Evolutionary conservation across 1,140 invertebrate species (phyloP), one percentile per base, ranked within the genome.

Genomic region (Stratiolaelaps scimitus): DNA sequence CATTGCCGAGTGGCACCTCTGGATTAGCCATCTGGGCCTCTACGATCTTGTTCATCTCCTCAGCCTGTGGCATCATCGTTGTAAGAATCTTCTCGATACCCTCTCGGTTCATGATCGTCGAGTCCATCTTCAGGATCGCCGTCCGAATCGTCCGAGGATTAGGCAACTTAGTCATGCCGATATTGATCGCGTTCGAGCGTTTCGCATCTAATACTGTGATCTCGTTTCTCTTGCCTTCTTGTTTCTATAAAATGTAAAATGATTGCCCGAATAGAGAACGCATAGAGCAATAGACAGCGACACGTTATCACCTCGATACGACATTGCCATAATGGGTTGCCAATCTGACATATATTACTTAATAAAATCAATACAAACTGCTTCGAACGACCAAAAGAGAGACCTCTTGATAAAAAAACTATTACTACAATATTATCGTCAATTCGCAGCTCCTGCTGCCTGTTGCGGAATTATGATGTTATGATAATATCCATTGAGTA

Each of bases 41-140:
- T 76, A 94, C 85, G 72, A 99, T 99, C 79, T 89, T 89, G 6
- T 85, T 83, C 72, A 91, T 86, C 77, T 99, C 96, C 76, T 98
- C 94, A 72, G 95, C 89, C 17, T 89, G 90, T 29, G 96, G 96
- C 72, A 99, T 80, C 93, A 99, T 97, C 17, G 76, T 78, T 10
- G 86, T 89, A 43, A 99, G 76, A 56, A 99, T 83, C 84, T 99
- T 98, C 81, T 89, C 71, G 68, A 97, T 96, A 45, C 92, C 92
- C 78, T 99, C 96, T 71, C 93, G 81, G 71, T 95, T 98, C 78
- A 99, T 92, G 65, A 99, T 93, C 0, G 92, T 92, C 0, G 88
- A 87, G 76, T 99, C 96, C 92, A 98, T 98, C 80, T 98, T 98
- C 70, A 98, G 78, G 71, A 99, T 98, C 60, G 94, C 95, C 26